Conservation (phyloP, 2,113 vertebrate genomes). For the Panurus biarmicus region DNA sequence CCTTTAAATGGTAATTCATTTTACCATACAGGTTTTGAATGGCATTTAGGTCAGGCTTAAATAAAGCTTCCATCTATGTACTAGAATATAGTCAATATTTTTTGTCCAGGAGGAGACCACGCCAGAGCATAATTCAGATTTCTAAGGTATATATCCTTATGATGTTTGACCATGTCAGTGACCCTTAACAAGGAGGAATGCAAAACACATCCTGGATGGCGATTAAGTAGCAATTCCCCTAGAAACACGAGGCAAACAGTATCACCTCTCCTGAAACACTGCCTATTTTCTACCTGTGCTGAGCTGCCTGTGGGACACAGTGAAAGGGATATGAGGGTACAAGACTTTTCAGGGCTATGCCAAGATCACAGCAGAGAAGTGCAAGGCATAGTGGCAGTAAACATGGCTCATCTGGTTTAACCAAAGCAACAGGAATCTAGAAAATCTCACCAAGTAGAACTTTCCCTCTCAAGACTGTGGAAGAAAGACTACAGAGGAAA, state of each 20-base stretch:
- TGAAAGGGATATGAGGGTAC: not conserved
- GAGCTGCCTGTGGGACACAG: not conserved
- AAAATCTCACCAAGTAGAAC: not conserved
- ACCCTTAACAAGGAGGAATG: not conserved
- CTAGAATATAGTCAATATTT: not conserved
- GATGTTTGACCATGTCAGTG: not conserved
- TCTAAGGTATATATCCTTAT: not conserved
- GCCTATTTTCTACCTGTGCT: not conserved
- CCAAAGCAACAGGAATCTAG: not conserved
- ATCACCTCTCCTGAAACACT: not conserved
- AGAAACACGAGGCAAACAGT: not conserved
- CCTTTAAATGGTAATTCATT: conserved; percentile 48
- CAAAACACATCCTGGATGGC: not conserved
- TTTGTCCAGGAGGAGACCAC: not conserved
- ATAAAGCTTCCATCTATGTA: not conserved
- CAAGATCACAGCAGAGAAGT: not conserved
- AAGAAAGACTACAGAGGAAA: not conserved
- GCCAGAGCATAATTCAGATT: not conserved
- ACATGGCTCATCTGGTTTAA: not conserved
- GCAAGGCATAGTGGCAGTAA: not conserved
- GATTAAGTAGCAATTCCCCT: not conserved
- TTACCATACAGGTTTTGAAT: not conserved
- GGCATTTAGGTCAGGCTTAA: not conserved
- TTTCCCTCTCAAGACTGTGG: not conserved
- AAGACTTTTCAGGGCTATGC: not conserved